A percentile compares a stretch with the other conserved stretches of the same genome.
phyloP scores from a whole-genome alignment of 2,797 vertebrate genomes.

The Myotis vivesi region DNA sequence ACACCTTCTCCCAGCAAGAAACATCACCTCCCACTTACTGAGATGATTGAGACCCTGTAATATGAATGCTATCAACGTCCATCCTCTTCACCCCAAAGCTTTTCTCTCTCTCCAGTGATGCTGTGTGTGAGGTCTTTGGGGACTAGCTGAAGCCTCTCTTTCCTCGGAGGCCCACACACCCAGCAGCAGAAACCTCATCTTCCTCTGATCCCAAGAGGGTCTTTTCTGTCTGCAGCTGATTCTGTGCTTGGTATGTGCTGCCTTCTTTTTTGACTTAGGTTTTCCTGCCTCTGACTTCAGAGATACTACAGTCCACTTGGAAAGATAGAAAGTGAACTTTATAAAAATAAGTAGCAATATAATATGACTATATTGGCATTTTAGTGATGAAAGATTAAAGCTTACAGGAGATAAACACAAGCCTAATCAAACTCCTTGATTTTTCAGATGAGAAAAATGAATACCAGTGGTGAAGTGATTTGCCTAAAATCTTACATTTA shows the following conservation, averaged over 20 bases:
- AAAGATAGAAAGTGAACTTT: constrained; percentile 26
- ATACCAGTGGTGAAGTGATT: neutral
- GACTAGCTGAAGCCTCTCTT: neutral
- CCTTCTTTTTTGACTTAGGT: neutral
- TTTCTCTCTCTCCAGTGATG: neutral
- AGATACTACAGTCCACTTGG: neutral
- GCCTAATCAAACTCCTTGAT: neutral
- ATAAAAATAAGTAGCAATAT: neutral
- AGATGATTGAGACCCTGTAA: neutral
- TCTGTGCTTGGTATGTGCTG: neutral
- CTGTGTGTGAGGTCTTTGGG: neutral
- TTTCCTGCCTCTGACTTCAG: neutral
- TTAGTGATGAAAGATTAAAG: constrained; percentile 11
- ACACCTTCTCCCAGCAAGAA: neutral
- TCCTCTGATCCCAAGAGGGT: neutral
- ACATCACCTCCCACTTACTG: neutral
- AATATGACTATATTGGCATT: neutral
- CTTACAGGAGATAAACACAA: neutral
- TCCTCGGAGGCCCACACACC: neutral
- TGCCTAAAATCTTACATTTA: neutral
- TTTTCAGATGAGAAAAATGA: constrained; percentile 19
- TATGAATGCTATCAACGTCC: neutral
- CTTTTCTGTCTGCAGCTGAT: neutral
- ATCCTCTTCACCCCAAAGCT: neutral
- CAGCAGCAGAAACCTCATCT: neutral